phyloP scores from a whole-genome alignment of 1,140 invertebrate genomes.

The Drosophila repleta region DNA sequence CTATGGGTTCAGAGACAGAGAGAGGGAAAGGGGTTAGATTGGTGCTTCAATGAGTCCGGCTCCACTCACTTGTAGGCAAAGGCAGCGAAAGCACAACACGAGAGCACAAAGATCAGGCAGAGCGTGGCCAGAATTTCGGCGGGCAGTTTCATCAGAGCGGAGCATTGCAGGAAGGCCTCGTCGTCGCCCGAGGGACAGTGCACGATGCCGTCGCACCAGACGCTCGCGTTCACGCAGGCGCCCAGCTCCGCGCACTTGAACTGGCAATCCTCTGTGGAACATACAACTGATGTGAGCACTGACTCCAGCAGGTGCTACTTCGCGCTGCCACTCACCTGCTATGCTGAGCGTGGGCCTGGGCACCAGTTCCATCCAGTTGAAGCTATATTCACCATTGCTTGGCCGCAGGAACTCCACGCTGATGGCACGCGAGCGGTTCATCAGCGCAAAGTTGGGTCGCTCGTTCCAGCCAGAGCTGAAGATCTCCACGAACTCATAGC shows the following conservation, averaged over 20 bases:
- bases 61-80: conserved; percentile 79
- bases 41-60: background rate
- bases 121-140: conserved; percentile 87
- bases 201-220: conserved; percentile 94
- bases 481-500: conserved; percentile 86
- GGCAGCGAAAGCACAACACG: conserved; percentile 79
- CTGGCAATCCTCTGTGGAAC: conserved; percentile 87
- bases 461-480: conserved; percentile 93
- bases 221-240: conserved; percentile 93
- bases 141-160: conserved; percentile 89
- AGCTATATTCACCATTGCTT: conserved; percentile 89
- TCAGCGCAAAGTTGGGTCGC: conserved; percentile 78
- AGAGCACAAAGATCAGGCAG: conserved; percentile 84
- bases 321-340: conserved; percentile 52
- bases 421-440: conserved; percentile 87
- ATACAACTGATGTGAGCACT: too few species aligned
- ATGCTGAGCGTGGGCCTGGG: conserved; percentile 85
- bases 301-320: too few species aligned
- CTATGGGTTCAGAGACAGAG: conserved; percentile 24
- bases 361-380: conserved; percentile 93
- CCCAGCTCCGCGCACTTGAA: conserved; percentile 93
- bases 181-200: conserved; percentile 95
- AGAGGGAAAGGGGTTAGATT: background rate
- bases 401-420: conserved; percentile 91
- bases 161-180: conserved; percentile 92